Conservation (phyloP, 2,113 vertebrate genomes). For the Otolemur garnettii region DNA sequence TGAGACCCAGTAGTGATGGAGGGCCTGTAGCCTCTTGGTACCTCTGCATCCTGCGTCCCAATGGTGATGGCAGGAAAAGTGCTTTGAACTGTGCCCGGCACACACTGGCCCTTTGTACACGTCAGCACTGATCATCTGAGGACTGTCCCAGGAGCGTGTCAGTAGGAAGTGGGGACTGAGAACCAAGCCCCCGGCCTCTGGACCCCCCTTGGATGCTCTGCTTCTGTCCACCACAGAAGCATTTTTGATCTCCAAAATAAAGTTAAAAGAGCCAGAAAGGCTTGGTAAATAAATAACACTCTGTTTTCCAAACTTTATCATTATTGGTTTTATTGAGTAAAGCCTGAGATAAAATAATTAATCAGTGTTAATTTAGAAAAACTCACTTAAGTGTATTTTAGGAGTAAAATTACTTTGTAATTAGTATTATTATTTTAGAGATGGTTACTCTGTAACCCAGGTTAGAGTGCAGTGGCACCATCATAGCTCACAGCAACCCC, state of each 20-base stretch:
- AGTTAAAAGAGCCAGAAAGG: neutral
- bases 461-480: neutral
- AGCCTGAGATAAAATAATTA: neutral
- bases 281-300: no score
- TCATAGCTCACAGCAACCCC: neutral
- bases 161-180: rapidly evolving
- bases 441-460: neutral
- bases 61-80: neutral
- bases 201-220: neutral
- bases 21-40: neutral
- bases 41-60: neutral
- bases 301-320: neutral
- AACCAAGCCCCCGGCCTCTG: rapidly evolving
- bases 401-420: neutral
- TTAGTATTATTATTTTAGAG: neutral
- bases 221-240: neutral
- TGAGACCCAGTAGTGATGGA: neutral
- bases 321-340: neutral
- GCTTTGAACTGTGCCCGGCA: neutral
- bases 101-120: rapidly evolving
- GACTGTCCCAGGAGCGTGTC: neutral
- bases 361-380: neutral
- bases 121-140: rapidly evolving
- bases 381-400: neutral
- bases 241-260: neutral